phyloP scores from a whole-genome alignment of 1,140 invertebrate genomes.

The Chionoecetes opilio region DNA sequence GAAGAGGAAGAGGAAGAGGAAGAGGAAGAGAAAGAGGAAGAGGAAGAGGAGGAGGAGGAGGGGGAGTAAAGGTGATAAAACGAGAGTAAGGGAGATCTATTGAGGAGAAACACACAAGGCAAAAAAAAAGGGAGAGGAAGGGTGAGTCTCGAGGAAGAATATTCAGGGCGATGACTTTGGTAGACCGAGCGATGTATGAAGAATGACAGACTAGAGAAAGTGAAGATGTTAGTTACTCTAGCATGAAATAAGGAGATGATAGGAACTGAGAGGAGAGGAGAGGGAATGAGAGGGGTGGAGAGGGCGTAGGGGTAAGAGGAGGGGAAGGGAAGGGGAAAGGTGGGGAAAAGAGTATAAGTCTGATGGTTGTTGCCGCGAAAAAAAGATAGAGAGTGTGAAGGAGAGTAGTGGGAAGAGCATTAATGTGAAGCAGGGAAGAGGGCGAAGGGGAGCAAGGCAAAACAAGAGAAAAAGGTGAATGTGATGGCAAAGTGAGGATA shows the following conservation, averaged over 20 bases:
- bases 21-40: background rate
- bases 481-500: background rate
- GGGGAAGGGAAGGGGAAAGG: background rate
- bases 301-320: slow-evolving; percentile 32
- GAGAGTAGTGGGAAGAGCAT: slow-evolving; percentile 19
- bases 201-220: background rate
- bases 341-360: too few relatives aligned
- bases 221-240: background rate
- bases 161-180: background rate
- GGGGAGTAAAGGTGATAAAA: background rate
- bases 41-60: background rate
- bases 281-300: slow-evolving; percentile 35
- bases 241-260: slow-evolving; percentile 1
- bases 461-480: background rate
- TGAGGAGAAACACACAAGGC: background rate
- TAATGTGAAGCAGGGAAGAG: background rate
- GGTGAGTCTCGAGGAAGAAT: background rate
- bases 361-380: too few relatives aligned
- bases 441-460: background rate
- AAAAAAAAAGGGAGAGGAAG: background rate
- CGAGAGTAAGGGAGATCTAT: background rate
- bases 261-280: background rate
- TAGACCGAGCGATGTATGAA: background rate
- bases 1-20: background rate
- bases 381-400: too few relatives aligned